Evolutionary conservation across 2,888 invertebrate species (phyloP).

Genomic region (Desoria tigrina): DNA sequence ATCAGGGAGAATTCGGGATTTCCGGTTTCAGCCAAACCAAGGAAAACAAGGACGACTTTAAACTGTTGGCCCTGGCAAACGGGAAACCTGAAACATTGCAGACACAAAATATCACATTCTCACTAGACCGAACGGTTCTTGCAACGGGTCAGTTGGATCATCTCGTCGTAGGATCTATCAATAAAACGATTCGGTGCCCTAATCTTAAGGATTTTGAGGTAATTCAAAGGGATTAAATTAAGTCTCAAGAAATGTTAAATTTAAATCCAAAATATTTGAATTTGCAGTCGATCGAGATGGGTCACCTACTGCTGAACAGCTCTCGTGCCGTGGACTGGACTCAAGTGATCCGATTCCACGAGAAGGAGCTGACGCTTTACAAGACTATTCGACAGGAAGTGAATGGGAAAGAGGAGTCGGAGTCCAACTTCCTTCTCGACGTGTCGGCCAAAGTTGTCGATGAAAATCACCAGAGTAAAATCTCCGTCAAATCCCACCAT

Average conservation of each 20-base stretch:
- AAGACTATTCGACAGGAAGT: background rate
- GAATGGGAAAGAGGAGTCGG: background rate
- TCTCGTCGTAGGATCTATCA: background rate
- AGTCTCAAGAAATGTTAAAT: background rate
- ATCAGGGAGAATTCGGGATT: no score
- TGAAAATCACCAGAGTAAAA: slow-evolving; percentile 25
- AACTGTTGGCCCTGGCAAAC: no score
- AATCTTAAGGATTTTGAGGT: slow-evolving; percentile 17
- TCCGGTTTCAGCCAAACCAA: no score
- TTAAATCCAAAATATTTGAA: no score
- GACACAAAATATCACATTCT: background rate
- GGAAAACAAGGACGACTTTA: no score
- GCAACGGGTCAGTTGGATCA: background rate
- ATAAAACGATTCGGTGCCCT: slow-evolving; percentile 1
- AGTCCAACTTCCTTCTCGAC: slow-evolving; percentile 11
- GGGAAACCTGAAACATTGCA: no score
- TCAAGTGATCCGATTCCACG: slow-evolving; percentile 11
- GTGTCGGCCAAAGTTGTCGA: slow-evolving; percentile 4
- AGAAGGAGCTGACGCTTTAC: slow-evolving; percentile 10
- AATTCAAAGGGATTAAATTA: background rate
- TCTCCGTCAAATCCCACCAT: slow-evolving; percentile 11
- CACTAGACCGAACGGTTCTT: background rate
- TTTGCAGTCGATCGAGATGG: no score
- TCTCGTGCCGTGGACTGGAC: no score
- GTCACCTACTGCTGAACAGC: no score